A percentile compares a stretch with the other conserved stretches of the same genome.
Evolutionary conservation across 2,797 vertebrate genomes (phyloP).

Genomic region (Cephalopachus bancanus): DNA sequence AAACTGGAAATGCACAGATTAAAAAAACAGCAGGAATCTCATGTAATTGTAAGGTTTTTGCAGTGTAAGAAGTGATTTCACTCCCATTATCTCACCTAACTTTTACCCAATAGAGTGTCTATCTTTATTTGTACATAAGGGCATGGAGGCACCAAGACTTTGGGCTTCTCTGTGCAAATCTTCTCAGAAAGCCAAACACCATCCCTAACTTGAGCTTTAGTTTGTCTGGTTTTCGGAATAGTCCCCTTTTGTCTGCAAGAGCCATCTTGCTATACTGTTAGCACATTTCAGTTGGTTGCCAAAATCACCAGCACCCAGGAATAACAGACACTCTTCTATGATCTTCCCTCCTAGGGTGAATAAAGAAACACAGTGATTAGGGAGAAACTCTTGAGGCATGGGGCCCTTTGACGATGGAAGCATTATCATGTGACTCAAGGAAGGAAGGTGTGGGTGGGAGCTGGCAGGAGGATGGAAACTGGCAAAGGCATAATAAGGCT

Average conservation of each 20-base stretch:
- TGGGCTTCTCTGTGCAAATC: not conserved
- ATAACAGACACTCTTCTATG: conserved; percentile 34
- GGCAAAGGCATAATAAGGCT: not conserved
- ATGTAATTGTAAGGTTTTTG: not conserved
- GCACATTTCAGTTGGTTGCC: not conserved
- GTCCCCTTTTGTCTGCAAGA: not conserved
- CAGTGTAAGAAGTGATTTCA: not conserved
- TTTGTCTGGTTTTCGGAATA: not conserved
- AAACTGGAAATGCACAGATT: not conserved
- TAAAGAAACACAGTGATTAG: not conserved
- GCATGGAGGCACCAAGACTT: not conserved
- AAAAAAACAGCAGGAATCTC: not conserved
- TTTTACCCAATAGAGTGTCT: not conserved
- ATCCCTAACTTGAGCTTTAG: not conserved
- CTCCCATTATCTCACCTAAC: not conserved
- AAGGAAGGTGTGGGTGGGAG: not conserved
- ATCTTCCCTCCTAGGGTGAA: not conserved
- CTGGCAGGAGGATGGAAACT: not conserved
- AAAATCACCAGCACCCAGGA: not conserved
- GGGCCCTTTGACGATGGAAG: not conserved
- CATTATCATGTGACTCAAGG: not conserved
- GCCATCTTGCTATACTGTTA: not conserved
- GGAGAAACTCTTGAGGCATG: not conserved
- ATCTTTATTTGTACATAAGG: not conserved
- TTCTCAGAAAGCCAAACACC: not conserved